Evolutionary conservation across 2,888 invertebrate genomes (phyloP).

Genomic region (Tetragonisca angustula): DNA sequence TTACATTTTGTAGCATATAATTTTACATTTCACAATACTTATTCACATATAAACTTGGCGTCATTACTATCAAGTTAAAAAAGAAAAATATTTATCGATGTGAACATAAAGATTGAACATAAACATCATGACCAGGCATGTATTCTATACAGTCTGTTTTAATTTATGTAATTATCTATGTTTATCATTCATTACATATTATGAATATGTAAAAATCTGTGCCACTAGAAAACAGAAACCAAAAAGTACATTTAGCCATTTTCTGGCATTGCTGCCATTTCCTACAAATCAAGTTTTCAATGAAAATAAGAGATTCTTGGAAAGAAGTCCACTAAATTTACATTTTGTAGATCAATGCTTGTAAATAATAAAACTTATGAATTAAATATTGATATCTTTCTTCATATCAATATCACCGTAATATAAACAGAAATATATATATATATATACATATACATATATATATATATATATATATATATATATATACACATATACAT

Average conservation of each 20-base stretch:
- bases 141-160: constrained; percentile 45
- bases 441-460: constrained; percentile 16
- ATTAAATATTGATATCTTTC: constrained; percentile 52
- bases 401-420: constrained; percentile 46
- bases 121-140: constrained; percentile 43
- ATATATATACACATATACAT: constrained; percentile 5
- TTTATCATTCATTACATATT: constrained; percentile 41
- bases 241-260: constrained; percentile 30
- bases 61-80: constrained; percentile 48
- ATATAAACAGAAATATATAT: constrained; percentile 25
- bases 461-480: constrained; percentile 18
- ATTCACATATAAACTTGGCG: constrained; percentile 5
- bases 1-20: not conserved
- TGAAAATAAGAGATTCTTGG: constrained; percentile 27
- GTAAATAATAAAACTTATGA: constrained; percentile 65
- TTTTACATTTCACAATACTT: not conserved
- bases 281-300: constrained; percentile 40
- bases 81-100: constrained; percentile 28
- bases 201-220: constrained; percentile 29
- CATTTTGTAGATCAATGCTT: constrained; percentile 57
- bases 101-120: constrained; percentile 31
- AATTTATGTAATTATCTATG: constrained; percentile 55
- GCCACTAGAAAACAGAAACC: constrained; percentile 6
- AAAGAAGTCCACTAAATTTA: constrained; percentile 57
- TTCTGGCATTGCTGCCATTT: constrained; percentile 41